phyloP scores from a whole-genome alignment of 2,797 vertebrate genomes.

The Poecilia gillii region DNA sequence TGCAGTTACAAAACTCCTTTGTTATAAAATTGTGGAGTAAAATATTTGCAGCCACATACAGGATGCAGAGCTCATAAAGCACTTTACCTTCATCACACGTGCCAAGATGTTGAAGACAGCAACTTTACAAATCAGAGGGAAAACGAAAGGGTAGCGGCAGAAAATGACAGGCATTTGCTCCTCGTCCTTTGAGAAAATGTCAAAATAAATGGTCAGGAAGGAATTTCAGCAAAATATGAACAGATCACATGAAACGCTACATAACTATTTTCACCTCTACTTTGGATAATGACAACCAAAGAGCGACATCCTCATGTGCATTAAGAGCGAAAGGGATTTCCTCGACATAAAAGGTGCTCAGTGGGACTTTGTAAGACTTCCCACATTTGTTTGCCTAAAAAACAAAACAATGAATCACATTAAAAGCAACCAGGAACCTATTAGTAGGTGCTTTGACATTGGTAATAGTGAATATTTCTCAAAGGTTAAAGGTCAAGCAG shows the following conservation, averaged over 20 bases:
- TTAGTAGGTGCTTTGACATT: background rate
- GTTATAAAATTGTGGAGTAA: background rate
- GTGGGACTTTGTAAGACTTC: slow-evolving; percentile 64
- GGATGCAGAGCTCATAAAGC: background rate
- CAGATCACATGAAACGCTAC: background rate
- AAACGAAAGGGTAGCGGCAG: slow-evolving; percentile 76
- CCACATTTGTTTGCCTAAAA: slow-evolving; percentile 72
- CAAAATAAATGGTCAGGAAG: background rate
- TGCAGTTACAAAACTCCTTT: slow-evolving; percentile 29
- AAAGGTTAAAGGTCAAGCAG: background rate
- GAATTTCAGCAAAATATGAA: background rate
- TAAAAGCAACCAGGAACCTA: background rate
- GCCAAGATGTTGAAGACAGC: slow-evolving; percentile 45
- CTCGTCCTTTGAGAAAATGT: slow-evolving; percentile 56
- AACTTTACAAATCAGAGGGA: slow-evolving; percentile 63
- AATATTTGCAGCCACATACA: background rate
- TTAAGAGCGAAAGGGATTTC: slow-evolving; percentile 8
- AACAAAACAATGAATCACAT: background rate
- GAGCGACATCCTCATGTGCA: accelerated
- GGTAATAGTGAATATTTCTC: background rate
- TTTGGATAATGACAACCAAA: slow-evolving; percentile 36
- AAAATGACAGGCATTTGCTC: slow-evolving; percentile 57
- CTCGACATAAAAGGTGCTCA: slow-evolving; percentile 71
- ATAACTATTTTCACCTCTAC: slow-evolving; percentile 55
- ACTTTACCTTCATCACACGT: slow-evolving; percentile 39